Evolutionary conservation across 2,797 vertebrate genomes (phyloP).

Genomic region (Poecilia velifera): DNA sequence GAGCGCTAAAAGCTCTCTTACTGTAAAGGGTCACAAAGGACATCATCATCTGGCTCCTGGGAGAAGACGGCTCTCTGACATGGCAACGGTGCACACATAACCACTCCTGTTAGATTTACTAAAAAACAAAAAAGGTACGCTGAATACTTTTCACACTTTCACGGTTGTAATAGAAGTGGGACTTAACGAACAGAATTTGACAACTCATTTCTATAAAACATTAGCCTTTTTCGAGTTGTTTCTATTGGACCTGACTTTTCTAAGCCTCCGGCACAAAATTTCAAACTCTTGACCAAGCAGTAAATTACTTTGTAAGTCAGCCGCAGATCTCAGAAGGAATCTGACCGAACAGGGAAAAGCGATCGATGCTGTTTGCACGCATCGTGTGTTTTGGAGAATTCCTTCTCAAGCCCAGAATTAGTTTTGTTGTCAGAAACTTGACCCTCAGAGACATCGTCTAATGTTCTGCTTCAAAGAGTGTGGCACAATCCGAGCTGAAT

Average conservation of each 20-base stretch:
- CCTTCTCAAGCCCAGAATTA: not conserved
- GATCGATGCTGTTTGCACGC: not conserved
- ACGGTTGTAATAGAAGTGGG: not conserved
- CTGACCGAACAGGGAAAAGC: not conserved
- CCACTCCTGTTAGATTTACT: slow-evolving; percentile 10
- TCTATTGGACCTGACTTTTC: not conserved
- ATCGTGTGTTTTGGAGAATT: not conserved
- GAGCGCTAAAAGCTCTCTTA: slow-evolving; percentile 49
- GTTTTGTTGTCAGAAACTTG: not conserved
- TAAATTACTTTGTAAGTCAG: not conserved
- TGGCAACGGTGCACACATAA: slow-evolving; percentile 1
- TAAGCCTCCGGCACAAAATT: not conserved
- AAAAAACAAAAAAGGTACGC: not conserved
- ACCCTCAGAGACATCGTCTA: not conserved
- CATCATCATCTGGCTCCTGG: slow-evolving; percentile 15
- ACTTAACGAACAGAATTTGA: not conserved
- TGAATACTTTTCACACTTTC: not conserved
- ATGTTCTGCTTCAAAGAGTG: not conserved
- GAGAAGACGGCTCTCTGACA: slow-evolving; percentile 7
- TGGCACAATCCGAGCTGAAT: not conserved
- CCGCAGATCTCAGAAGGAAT: not conserved
- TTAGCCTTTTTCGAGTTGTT: not conserved
- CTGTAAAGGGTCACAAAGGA: slow-evolving; percentile 42
- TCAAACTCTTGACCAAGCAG: not conserved
- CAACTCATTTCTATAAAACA: not conserved